Conservation (phyloP, 2,888 invertebrate species). For the Himalopsyche kuldschensis region DNA sequence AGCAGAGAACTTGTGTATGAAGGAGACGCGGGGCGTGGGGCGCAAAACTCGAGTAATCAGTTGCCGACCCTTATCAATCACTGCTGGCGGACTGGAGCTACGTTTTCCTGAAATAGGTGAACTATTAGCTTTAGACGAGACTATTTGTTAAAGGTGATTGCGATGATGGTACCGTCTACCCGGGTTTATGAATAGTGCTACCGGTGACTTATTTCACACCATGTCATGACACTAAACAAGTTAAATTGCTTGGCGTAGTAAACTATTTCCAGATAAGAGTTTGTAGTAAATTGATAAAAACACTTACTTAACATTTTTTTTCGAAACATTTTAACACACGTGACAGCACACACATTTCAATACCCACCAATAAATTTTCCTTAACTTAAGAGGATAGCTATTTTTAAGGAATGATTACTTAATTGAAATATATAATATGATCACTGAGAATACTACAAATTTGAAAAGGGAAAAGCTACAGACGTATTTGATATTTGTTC, state of each 20-base stretch:
- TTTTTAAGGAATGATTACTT: too few relatives aligned
- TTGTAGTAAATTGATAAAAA: too few relatives aligned
- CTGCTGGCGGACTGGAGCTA: constrained; percentile 4
- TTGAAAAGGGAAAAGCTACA: too few relatives aligned
- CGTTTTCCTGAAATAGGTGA: constrained; percentile 21
- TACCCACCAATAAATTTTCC: too few relatives aligned
- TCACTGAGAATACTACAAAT: too few relatives aligned
- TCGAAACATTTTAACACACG: too few relatives aligned
- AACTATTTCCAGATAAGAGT: background rate
- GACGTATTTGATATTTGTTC: too few relatives aligned
- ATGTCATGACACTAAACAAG: background rate
- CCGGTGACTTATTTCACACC: background rate
- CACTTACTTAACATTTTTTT: too few relatives aligned
- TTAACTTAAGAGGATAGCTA: too few relatives aligned
- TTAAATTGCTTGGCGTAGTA: background rate
- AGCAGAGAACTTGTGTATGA: background rate
- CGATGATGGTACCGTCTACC: constrained; percentile 16
- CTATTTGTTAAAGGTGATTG: constrained; percentile 28
- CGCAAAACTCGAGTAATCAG: constrained; percentile 34
- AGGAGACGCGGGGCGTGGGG: background rate
- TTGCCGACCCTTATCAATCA: constrained; percentile 39
- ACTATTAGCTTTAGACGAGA: constrained; percentile 27
- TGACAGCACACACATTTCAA: too few relatives aligned
- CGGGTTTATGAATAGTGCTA: background rate
- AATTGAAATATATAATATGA: too few relatives aligned